Evolutionary conservation across 1,140 invertebrate species (phyloP).

Genomic region (Druon quercuslanigerum): DNA sequence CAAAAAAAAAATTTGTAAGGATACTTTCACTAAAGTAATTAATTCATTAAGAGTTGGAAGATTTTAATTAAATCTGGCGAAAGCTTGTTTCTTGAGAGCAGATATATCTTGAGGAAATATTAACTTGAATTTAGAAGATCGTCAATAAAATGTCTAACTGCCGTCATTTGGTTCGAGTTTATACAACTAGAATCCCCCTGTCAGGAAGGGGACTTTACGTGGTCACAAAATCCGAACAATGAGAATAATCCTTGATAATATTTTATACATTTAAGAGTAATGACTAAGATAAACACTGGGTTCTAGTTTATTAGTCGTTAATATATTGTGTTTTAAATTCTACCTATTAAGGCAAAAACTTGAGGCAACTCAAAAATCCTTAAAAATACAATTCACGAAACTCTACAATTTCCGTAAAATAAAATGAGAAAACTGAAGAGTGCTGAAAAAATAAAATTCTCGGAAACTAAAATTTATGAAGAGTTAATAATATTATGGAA

Average conservation of each 20-base stretch:
- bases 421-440: no score
- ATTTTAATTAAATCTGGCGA: no score
- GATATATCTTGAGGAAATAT: not conserved
- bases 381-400: no score
- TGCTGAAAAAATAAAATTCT: no score
- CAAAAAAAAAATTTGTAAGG: no score
- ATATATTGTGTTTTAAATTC: constrained; percentile 40
- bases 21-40: no score
- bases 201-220: constrained; percentile 49
- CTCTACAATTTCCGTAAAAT: no score
- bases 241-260: constrained; percentile 51
- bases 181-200: constrained; percentile 49
- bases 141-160: constrained; percentile 57
- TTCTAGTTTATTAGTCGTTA: constrained; percentile 62
- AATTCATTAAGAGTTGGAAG: no score
- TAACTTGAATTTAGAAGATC: constrained; percentile 47
- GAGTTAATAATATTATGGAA: no score
- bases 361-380: no score
- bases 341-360: not conserved
- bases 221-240: constrained; percentile 55
- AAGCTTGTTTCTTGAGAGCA: no score
- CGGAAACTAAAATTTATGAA: no score
- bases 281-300: constrained; percentile 32
- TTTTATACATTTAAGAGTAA: constrained; percentile 4
- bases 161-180: constrained; percentile 55